Evolutionary conservation across 2,888 invertebrate species (phyloP), one percentile per base, ranked within the genome.

Genomic region (Microctonus brassicae): DNA sequence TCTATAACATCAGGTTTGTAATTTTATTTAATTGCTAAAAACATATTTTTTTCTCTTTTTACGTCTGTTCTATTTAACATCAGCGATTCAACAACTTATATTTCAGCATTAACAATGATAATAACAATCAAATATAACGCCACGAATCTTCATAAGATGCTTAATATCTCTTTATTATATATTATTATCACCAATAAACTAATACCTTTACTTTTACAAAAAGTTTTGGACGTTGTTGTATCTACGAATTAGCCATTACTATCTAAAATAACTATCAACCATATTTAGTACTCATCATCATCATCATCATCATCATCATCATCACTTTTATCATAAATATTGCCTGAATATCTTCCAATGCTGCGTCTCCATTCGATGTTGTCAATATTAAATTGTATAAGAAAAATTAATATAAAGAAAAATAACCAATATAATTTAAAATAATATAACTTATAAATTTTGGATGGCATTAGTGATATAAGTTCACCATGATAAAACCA

Each of bases 41-140:
- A 66, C 29, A 64, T 62, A 33, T 69, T 36, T 24, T 69, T 47
- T 70, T 57, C 63, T 71, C 29, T 73, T n/a, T 33, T 34, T 11
- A 17, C 34, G n/a, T 58, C 75, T n/a, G n/a, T n/a, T 78, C 79
- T 83, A 81, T 75, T 80, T 7, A 24, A 10, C 74, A 85, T 82
- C 81, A 82, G 80, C 81, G 79, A 80, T 71, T 81, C n/a, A 85
- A 84, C 84, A 84, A 84, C 81, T 82, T 82, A 82, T 79, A 75
- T 69, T 78, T 81, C 81, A 80, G 81, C 82, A 81, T 69, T 81
- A 84, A 81, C 81, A 85, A 83, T 81, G 81, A 81, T 78, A 76
- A 76, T 77, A 77, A 78, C 76, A 75, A 74, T 70, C 58, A 62
- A 39, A 67, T 55, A 22, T 70, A 22, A 36, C 26, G 29, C n/a